Evolutionary conservation across 2,888 invertebrate species (phyloP), one percentile per base, ranked within the genome.

Genomic region (Drepanosiphum platanoidis): DNA sequence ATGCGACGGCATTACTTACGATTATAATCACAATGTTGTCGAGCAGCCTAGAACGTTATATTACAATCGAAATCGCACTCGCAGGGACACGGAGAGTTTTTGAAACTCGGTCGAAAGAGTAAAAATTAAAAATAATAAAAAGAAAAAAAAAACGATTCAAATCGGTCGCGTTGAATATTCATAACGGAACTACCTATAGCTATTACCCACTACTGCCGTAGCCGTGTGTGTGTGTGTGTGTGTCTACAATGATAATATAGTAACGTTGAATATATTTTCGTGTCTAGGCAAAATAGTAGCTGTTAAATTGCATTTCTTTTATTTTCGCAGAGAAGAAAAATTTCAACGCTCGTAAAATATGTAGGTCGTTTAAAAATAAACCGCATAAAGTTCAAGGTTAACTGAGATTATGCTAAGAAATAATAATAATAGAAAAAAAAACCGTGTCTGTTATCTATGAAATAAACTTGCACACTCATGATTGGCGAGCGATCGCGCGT

Each of bases 331-430:
- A 22, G 46, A 46, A 39, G 39, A 36, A 34, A n/a, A n/a, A 13
- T n/a, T n/a, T n/a, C n/a, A n/a, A n/a, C n/a, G n/a, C n/a, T 72
- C 30, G 3, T n/a, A 30, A 42, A 52, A 52, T 34, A 75, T 75
- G n/a, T 58, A 75, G 75, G 75, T 75, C 52, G 58, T 27, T 30
- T 72, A 46, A 72, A 46, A 30, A 58, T n/a, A 34, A 75, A 75
- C 52, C 58, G 52, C 75, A 58, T n/a, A 34, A 75, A 75, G 75
- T 75, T 75, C 75, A 58, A 75, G 75, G 52, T 58, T 30, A 11
- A 58, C 8, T 32, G 32, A 58, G 58, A 34, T n/a, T 7, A 1
- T 1, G 61, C 61, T 32, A 3, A 39, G 39, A 9, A 9, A 9
- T 9, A 9, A 39, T 39, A 30, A 39, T 39, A 30, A 46, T 15